phyloP scores from a whole-genome alignment of 2,113 vertebrate species.

The Rhea americana region DNA sequence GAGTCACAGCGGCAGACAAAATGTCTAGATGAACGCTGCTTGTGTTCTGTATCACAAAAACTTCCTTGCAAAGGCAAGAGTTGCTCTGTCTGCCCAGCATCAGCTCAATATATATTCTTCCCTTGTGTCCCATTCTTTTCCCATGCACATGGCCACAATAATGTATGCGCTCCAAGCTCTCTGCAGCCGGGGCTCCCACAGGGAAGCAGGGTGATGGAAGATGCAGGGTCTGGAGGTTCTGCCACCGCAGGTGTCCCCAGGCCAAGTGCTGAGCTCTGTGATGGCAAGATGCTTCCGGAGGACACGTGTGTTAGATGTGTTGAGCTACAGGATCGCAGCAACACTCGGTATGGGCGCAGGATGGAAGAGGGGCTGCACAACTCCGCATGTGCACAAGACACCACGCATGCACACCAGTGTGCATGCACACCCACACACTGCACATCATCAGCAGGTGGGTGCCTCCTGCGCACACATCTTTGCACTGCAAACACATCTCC shows the following conservation, averaged over 20 bases:
- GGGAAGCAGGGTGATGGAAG: fast-evolving
- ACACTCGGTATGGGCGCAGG: fast-evolving
- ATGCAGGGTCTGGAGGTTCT: fast-evolving
- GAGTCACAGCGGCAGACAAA: neutral
- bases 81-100: neutral
- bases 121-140: neutral
- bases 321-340: too few species aligned
- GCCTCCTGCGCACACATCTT: neutral
- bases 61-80: neutral
- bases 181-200: neutral
- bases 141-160: fast-evolving
- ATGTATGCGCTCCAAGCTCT: neutral
- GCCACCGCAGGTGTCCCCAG: neutral
- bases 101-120: neutral
- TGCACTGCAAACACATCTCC: neutral
- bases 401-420: neutral
- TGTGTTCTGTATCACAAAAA: neutral
- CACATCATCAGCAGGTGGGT: fast-evolving
- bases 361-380: neutral
- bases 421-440: fast-evolving
- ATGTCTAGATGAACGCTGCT: neutral
- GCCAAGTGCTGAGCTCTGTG: fast-evolving
- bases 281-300: neutral
- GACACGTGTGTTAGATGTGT: neutral
- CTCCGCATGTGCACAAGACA: fast-evolving